These are phyloP conservation scores for Erebia ligea DNA, from an alignment of 2,888 invertebrate species.

Conservation along the genomic window DNA sequence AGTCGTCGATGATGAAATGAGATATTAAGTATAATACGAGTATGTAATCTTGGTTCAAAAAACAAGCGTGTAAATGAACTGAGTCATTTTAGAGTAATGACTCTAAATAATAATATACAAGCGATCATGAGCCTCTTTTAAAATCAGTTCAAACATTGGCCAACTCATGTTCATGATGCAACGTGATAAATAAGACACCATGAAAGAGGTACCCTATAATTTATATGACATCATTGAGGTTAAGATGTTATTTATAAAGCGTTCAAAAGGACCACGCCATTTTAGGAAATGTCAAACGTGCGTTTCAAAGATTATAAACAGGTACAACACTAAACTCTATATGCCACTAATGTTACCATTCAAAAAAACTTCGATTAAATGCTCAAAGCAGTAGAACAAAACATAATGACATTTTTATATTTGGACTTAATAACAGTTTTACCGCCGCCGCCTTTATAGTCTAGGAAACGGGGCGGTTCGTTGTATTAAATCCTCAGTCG, in stretches of 20 bases:
- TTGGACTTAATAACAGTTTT: too few species aligned
- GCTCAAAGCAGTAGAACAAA: too few species aligned
- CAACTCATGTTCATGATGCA: constrained; percentile 6
- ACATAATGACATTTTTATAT: too few species aligned
- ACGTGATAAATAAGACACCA: constrained; percentile 5
- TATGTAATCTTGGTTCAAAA: not conserved
- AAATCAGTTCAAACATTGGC: not conserved
- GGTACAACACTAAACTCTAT: not conserved
- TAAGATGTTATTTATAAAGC: constrained; percentile 18
- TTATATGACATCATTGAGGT: constrained; percentile 27
- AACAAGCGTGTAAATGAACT: not conserved
- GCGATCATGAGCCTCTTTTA: not conserved
- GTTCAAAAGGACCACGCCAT: constrained; percentile 21
- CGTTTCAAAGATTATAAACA: not conserved
- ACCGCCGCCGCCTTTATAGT: too few species aligned
- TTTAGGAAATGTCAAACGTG: constrained; percentile 30
- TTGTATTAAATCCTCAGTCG: too few species aligned
- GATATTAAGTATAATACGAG: not conserved
- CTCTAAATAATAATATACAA: not conserved
- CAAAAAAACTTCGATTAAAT: too few species aligned
- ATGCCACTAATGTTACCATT: not conserved
- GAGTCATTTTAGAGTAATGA: not conserved
- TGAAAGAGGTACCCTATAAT: constrained; percentile 21
- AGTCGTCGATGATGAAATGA: too few species aligned
- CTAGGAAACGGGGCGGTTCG: too few species aligned